These are phyloP conservation scores for Megaceryle maxima DNA, from an alignment of 2,113 vertebrate species.

Conservation along the genomic window DNA sequence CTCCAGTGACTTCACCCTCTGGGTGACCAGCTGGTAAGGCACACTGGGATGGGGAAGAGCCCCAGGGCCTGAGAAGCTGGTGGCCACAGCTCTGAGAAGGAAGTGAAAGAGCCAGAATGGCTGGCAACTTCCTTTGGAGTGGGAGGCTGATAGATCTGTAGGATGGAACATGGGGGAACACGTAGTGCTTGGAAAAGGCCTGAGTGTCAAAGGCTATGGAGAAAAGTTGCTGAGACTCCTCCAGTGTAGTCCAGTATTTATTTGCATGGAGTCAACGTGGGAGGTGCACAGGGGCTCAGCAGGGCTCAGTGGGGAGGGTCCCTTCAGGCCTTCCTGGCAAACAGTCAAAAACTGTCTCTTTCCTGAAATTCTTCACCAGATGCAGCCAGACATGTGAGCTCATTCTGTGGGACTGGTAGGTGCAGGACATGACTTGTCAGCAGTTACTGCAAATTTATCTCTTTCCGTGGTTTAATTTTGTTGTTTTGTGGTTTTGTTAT, in stretches of 20 bases:
- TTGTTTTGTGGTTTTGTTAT: not conserved
- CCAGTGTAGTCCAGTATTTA: not conserved
- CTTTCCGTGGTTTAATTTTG: not conserved
- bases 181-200: not conserved
- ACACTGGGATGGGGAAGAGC: not conserved
- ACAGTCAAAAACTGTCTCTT: not conserved
- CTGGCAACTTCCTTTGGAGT: not conserved
- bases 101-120: not conserved
- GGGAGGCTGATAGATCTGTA: not conserved
- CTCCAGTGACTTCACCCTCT: not conserved
- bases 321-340: not conserved
- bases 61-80: not conserved
- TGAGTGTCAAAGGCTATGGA: not conserved
- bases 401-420: not conserved
- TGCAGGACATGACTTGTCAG: not conserved
- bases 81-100: not conserved
- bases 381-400: not conserved
- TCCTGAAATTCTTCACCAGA: not conserved
- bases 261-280: not conserved
- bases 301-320: not conserved
- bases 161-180: fast-evolving
- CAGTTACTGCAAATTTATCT: not conserved
- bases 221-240: not conserved
- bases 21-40: not conserved
- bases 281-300: not conserved